Evolutionary conservation across 2,888 invertebrate species (phyloP).

Genomic region (Coenonympha arcania): DNA sequence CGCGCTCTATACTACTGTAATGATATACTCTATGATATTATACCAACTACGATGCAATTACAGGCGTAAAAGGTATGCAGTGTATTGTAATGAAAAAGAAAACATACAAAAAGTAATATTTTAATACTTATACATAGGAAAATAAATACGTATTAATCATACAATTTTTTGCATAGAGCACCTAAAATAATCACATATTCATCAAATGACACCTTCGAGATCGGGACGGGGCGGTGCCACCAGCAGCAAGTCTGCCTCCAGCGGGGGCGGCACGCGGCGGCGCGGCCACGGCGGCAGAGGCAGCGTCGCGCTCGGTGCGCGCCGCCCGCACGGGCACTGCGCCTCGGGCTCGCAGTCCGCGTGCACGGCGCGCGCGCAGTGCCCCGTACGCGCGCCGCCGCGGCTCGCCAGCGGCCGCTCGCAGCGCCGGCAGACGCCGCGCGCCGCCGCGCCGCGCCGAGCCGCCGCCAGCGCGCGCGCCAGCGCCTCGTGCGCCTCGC

Average conservation of each 20-base stretch:
- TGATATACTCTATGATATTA: too few relatives aligned
- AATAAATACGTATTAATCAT: conserved; percentile 1
- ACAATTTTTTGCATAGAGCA: neutral
- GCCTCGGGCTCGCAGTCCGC: conserved; percentile 42
- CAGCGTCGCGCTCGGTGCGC: conserved; percentile 32
- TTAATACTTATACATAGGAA: neutral
- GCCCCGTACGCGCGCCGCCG: conserved; percentile 42
- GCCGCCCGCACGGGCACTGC: conserved; percentile 50
- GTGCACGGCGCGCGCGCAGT: conserved; percentile 58
- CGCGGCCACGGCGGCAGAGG: conserved; percentile 33
- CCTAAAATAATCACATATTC: neutral
- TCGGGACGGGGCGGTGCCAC: conserved; percentile 62
- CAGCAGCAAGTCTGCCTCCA: conserved; percentile 42
- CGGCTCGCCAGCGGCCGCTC: conserved; percentile 36
- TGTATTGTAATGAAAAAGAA: neutral
- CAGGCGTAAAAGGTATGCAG: neutral
- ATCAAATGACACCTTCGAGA: conserved; percentile 51
- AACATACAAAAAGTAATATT: neutral
- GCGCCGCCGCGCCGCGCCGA: conserved; percentile 48
- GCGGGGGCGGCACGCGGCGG: conserved; percentile 15
- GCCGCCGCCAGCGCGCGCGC: conserved; percentile 48
- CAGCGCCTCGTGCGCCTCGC: conserved; percentile 46
- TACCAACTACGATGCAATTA: neutral
- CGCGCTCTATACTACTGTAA: neutral
- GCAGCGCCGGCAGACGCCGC: conserved; percentile 51